Conservation (phyloP, 2,797 vertebrate genomes). For the Pangasius krempfi region DNA sequence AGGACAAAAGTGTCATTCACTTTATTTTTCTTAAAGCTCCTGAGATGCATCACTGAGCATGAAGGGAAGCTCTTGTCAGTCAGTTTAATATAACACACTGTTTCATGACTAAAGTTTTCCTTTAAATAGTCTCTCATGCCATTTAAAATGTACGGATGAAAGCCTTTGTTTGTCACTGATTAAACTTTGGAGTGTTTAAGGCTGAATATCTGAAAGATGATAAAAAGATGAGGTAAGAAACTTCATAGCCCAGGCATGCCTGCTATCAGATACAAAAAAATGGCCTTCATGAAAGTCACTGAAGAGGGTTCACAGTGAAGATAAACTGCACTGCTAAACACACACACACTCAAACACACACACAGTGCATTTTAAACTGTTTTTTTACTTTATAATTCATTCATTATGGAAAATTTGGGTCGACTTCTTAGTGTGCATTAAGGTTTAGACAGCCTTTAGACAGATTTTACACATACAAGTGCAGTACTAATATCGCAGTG, state of each 20-base stretch:
- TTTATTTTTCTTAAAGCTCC: not conserved
- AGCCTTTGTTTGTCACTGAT: slow-evolving; percentile 17
- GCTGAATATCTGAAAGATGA: not conserved
- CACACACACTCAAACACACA: not conserved
- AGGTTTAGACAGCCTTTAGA: too few relatives aligned
- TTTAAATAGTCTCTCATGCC: not conserved
- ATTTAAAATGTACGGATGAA: not conserved
- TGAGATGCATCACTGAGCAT: not conserved
- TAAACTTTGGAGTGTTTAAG: slow-evolving; percentile 21
- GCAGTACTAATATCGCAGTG: too few relatives aligned
- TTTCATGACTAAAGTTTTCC: slow-evolving; percentile 6
- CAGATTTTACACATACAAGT: not conserved
- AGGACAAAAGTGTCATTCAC: not conserved
- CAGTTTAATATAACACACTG: not conserved
- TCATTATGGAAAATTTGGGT: too few relatives aligned
- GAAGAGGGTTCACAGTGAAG: not conserved
- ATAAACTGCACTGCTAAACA: not conserved
- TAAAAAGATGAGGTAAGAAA: not conserved
- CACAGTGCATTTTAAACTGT: too few relatives aligned
- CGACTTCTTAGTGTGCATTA: too few relatives aligned
- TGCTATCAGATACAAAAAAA: slow-evolving; percentile 14
- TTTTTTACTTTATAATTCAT: too few relatives aligned
- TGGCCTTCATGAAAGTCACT: not conserved
- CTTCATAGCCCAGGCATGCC: not conserved
- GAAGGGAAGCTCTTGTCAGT: not conserved